Base-by-base conservation (phyloP, 1,140 invertebrate species). In the Drosophila bocqueti region DNA sequence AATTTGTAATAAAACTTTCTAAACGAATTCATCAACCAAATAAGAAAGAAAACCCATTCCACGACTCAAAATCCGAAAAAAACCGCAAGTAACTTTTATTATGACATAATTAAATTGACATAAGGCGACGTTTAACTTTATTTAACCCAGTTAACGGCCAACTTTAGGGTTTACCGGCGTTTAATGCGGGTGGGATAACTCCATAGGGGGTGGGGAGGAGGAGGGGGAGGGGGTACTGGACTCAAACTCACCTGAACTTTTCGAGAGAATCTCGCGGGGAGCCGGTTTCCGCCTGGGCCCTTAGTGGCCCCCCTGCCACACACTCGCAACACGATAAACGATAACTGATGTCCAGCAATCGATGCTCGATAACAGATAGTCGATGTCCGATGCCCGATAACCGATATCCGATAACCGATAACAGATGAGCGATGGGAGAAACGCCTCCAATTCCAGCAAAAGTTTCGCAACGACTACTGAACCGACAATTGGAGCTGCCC, bases 381-480 rank as follows among this genome's bases (percentile, higher is more conserved):
- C 49, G 66, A 47, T 62, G 26, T 42, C 52, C 60, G 66, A 47
- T 62, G 26, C 18, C 46, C 69, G 69, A 65, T 45, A 34, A 26
- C 4, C 26, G 69, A 64, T 50, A 31, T 3, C 18, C 68, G 78
- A 73, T 57, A 40, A 45, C 62, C 78, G 65, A 63, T 47, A 36
- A 15, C 21, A 61, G 54, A 72, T 31, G 38, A 18, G 11, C 42
- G 63, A 74, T 76, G 60, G 83, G 60, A 58, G 60, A 73, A 75
- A 76, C 61, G 72, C 80, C 43, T 45, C 77, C 76, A 83, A 83
- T 81, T 84, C 77, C 84, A 90, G 77, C 84, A 90, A 84, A 87
- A 87, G 84, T 89, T 87, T 87, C 84, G 77, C 81, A 87, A 87
- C 84, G 84, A 87, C 84, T 87, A 86, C 79, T 78, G 79, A 74